Conservation (phyloP, 2,888 invertebrate species). For the Acleris emargana region DNA sequence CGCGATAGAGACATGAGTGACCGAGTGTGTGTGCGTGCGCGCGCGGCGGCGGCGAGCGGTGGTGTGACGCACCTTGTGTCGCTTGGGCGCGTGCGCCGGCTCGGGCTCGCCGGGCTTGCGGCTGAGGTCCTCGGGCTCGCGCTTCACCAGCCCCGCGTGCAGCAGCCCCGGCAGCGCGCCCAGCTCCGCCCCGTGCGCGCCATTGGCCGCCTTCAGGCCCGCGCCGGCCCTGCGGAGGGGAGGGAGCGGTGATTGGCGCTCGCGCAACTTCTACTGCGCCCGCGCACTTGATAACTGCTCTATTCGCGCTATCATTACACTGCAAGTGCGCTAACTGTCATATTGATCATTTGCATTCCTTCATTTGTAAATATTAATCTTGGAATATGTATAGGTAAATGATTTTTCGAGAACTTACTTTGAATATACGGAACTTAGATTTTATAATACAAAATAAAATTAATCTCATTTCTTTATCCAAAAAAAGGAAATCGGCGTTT, state of each 20-base stretch:
- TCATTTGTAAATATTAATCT: constrained; percentile 20
- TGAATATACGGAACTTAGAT: background rate
- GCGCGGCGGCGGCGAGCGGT: constrained; percentile 81
- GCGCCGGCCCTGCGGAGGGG: constrained; percentile 86
- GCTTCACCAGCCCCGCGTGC: constrained; percentile 88
- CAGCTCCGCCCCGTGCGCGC: constrained; percentile 87
- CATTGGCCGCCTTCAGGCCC: constrained; percentile 86
- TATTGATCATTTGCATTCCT: constrained; percentile 33
- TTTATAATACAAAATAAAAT: background rate
- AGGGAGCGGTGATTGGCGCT: constrained; percentile 75
- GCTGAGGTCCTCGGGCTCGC: constrained; percentile 92
- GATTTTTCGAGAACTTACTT: too few species aligned
- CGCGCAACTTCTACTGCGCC: constrained; percentile 46
- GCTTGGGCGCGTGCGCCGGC: constrained; percentile 85
- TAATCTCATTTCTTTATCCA: background rate
- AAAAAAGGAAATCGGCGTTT: background rate
- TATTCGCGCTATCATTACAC: constrained; percentile 35
- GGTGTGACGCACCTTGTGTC: constrained; percentile 86
- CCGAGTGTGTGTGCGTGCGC: constrained; percentile 83
- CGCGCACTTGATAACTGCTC: constrained; percentile 44
- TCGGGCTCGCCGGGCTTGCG: constrained; percentile 86
- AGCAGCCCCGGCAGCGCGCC: constrained; percentile 85
- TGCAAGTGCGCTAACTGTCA: constrained; percentile 33
- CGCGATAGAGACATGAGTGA: constrained; percentile 84
- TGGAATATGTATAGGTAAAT: background rate